Conservation (phyloP, 2,113 vertebrate species). For the Colius striatus region DNA sequence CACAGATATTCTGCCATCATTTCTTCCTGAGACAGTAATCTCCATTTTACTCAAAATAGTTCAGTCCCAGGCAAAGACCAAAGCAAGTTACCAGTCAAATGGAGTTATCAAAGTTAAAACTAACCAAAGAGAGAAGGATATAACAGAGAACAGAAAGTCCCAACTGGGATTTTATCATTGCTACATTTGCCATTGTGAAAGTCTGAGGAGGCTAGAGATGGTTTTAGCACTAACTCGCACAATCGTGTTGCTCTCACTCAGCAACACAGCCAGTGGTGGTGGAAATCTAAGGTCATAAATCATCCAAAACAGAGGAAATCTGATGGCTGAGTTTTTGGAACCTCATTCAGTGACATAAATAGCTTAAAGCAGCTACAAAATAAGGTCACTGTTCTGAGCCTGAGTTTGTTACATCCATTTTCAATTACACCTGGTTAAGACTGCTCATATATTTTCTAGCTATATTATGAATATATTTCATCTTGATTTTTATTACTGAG, state of each 20-base stretch:
- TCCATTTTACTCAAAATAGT: constrained; percentile 12
- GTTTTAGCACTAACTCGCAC: neutral
- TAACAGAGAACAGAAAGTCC: neutral
- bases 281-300: neutral
- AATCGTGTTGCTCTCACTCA: neutral
- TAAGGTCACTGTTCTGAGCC: neutral
- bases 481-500: constrained; percentile 6
- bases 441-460: constrained; percentile 5
- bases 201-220: neutral
- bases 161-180: neutral
- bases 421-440: neutral
- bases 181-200: neutral
- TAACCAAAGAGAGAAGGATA: neutral
- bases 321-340: neutral
- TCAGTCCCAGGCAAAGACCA: neutral
- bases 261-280: neutral
- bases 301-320: neutral
- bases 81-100: neutral
- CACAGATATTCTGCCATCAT: neutral
- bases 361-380: constrained; percentile 13
- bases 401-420: constrained; percentile 1
- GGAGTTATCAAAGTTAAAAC: neutral
- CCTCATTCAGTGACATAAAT: neutral
- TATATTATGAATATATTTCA: constrained; percentile 12
- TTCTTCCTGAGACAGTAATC: neutral